Conservation (phyloP, 1,140 invertebrate species). For the Amyelois transitella region DNA sequence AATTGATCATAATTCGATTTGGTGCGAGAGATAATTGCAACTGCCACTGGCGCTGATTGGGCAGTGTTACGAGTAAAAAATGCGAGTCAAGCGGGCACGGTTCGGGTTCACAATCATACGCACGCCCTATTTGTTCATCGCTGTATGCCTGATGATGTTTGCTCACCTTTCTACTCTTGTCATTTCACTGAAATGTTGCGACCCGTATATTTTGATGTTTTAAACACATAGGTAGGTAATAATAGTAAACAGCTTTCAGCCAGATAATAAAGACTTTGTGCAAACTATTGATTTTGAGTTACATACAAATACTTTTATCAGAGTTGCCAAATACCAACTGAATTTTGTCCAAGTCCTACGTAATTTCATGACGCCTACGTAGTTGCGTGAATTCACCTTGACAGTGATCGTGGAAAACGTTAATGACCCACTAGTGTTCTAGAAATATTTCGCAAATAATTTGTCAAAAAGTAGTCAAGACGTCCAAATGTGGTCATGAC, state of each 20-base stretch:
- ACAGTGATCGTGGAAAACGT: conserved; percentile 52
- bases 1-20: conserved; percentile 76
- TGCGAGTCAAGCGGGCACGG: conserved; percentile 9
- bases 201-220: not conserved
- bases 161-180: conserved; percentile 42
- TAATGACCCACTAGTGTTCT: conserved; percentile 58
- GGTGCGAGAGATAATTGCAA: conserved; percentile 70
- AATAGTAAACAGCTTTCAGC: too few relatives aligned
- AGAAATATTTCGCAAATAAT: conserved; percentile 36
- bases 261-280: too few relatives aligned
- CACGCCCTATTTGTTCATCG: conserved; percentile 55
- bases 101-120: conserved; percentile 53
- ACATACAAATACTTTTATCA: too few relatives aligned
- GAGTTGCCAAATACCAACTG: too few relatives aligned
- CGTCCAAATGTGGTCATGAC: not conserved
- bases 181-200: conserved; percentile 11
- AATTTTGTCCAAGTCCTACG: not conserved
- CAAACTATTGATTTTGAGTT: too few relatives aligned
- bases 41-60: conserved; percentile 72
- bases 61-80: conserved; percentile 55
- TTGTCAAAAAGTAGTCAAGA: conserved; percentile 12
- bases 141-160: conserved; percentile 63
- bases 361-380: conserved; percentile 25
- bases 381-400: conserved; percentile 46
- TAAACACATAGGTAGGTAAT: not conserved